Conservation (phyloP, 1,140 invertebrate species). For the Drosophila insularis region DNA sequence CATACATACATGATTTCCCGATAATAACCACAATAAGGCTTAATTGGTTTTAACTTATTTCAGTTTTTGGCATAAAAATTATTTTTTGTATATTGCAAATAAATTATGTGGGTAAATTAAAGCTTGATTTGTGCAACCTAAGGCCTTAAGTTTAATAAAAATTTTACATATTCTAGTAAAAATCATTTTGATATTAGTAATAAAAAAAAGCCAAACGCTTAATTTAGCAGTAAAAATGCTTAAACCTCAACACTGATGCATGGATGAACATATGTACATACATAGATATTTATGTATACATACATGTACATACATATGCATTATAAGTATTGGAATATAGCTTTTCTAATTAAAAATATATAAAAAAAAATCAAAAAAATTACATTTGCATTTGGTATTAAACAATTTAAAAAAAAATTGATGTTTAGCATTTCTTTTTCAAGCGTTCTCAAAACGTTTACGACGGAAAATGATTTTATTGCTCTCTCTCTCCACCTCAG, state of each 20-base stretch:
- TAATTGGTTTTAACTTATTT: too few species aligned
- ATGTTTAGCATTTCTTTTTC: constrained; percentile 3
- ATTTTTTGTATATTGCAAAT: too few species aligned
- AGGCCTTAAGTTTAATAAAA: too few species aligned
- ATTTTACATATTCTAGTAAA: too few species aligned
- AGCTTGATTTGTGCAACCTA: too few species aligned
- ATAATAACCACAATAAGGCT: too few species aligned
- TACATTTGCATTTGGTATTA: not conserved
- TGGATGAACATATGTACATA: constrained; percentile 9
- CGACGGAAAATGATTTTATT: constrained; percentile 9
- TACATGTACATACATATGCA: constrained; percentile 11
- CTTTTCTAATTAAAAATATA: not conserved
- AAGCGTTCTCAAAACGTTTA: constrained; percentile 6
- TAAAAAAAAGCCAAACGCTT: not conserved
- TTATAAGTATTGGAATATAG: too few species aligned
- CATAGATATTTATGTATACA: constrained; percentile 9
- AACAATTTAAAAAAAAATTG: constrained; percentile 3
- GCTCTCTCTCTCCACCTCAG: not conserved
- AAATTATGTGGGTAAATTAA: too few species aligned
- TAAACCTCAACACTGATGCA: not conserved
- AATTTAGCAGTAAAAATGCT: constrained; percentile 2
- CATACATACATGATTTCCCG: too few species aligned
- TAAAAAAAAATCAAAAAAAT: not conserved
- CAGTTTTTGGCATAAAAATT: too few species aligned
- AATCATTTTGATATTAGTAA: too few species aligned